Conservation (phyloP, 1,140 invertebrate genomes). For the Lutraria rhynchaena region DNA sequence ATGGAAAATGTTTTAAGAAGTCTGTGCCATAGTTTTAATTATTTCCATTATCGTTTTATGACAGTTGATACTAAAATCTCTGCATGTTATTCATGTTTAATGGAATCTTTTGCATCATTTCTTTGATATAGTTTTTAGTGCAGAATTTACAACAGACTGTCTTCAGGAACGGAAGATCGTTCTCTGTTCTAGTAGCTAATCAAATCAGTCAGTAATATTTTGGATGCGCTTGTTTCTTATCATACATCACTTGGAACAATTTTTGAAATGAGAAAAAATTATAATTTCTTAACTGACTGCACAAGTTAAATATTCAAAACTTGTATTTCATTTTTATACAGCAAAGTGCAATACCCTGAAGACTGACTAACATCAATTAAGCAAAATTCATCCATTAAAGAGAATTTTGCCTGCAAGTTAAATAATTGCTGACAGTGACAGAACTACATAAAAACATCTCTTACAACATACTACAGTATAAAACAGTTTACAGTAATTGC, state of each 20-base stretch:
- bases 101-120: conserved; percentile 24
- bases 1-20: no score
- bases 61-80: conserved; percentile 35
- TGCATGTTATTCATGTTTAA: conserved; percentile 34
- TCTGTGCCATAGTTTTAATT: conserved; percentile 17
- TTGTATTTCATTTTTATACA: no score
- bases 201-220: conserved; percentile 3
- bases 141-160: conserved; percentile 18
- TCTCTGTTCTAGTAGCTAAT: conserved; percentile 8
- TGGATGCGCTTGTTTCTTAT: conserved; percentile 16
- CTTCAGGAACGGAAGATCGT: conserved; percentile 15
- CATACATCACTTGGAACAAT: background rate
- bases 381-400: no score
- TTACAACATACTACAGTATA: no score
- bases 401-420: no score
- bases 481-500: no score
- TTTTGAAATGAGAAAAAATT: background rate
- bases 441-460: no score
- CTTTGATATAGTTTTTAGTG: conserved; percentile 37
- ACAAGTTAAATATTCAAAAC: no score
- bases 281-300: no score
- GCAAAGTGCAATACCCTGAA: no score
- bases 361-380: no score
- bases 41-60: conserved; percentile 39
- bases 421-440: no score